Evolutionary conservation across 1,140 invertebrate species (phyloP), one percentile per base, ranked within the genome.

Genomic region (Lithobius niger): DNA sequence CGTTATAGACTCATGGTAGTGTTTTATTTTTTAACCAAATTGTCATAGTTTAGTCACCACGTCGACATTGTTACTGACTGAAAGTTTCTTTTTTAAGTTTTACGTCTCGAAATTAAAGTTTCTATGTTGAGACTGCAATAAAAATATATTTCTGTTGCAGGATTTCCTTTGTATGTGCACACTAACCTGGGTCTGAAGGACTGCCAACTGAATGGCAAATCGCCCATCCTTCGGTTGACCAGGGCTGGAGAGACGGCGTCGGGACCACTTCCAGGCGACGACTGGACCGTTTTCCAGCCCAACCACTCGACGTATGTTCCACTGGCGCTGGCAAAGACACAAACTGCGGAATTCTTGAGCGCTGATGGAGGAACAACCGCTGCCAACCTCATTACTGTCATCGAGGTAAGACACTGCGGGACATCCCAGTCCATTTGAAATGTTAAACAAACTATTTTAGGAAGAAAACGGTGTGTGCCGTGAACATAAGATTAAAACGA

Each of bases 301-400:
- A 93, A 96, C 71, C 88, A 95, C 71, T 83, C 86, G 45, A 93
- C 90, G 3, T 96, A 95, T 70, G 88, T 94, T 67, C 82, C 91
- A 0, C 73, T 97, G 19, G 86, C 88, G 26, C 91, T 83, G 83
- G 92, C 88, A 1, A 79, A 84, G 55, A 55, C 63, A 26, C 59
- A 58, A 51, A 64, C 61, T 40, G 63, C 58, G 43, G 57, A 59
- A 49, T 61, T 56, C 62, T 36, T 49, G 36, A 58, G 56, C 27
- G 64, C 51, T 22, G 27, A 58, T 4, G 55, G 66, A 70, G 55
- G 66, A 70, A 48, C 69, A 68, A 56, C 72, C 60, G 62, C 69
- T 63, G 76, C 79, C 59, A 83, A 84, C 26, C 73, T 89, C 31
- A 77, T 83, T 2, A 89, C 87, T 21, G 85, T 89, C 55, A 78